These are phyloP conservation scores for Melanostoma mellinum DNA, from an alignment of 2,888 invertebrate species.

Conservation along the genomic window DNA sequence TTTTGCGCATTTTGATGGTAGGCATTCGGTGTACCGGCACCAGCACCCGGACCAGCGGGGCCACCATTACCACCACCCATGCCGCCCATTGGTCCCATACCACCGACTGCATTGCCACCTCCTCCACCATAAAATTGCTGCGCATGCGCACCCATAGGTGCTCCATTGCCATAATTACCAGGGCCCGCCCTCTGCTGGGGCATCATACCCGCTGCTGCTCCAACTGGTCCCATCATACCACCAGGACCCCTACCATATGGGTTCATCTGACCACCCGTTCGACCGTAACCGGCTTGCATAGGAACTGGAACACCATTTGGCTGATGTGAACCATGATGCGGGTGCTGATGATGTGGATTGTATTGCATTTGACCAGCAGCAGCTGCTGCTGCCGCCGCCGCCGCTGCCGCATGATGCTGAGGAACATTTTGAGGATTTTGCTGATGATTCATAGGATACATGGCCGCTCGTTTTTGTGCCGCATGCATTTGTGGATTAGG, in stretches of 20 bases:
- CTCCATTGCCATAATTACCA: constrained; percentile 75
- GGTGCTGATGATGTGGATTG: constrained; percentile 79
- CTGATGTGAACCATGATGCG: constrained; percentile 76
- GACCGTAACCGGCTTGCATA: constrained; percentile 80
- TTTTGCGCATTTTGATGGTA: constrained; percentile 82
- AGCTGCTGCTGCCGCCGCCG: constrained; percentile 77
- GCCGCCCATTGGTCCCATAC: constrained; percentile 83
- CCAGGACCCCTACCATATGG: constrained; percentile 79
- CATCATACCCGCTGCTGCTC: constrained; percentile 78
- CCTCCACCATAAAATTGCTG: constrained; percentile 76
- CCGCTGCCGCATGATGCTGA: constrained; percentile 76
- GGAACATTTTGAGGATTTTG: constrained; percentile 84
- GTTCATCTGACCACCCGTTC: constrained; percentile 78
- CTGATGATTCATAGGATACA: constrained; percentile 82
- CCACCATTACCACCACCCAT: constrained; percentile 84
- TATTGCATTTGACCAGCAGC: constrained; percentile 78
- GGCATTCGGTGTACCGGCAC: constrained; percentile 80
- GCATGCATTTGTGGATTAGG: constrained; percentile 93
- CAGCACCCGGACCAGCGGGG: constrained; percentile 80
- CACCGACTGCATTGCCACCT: constrained; percentile 72
- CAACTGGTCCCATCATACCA: constrained; percentile 77
- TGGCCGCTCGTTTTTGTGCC: constrained; percentile 86
- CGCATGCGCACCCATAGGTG: constrained; percentile 77
- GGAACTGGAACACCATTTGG: constrained; percentile 81
- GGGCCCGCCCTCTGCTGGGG: constrained; percentile 76